Evolutionary conservation across 2,888 invertebrate species (phyloP).

Genomic region (Spisula solida): DNA sequence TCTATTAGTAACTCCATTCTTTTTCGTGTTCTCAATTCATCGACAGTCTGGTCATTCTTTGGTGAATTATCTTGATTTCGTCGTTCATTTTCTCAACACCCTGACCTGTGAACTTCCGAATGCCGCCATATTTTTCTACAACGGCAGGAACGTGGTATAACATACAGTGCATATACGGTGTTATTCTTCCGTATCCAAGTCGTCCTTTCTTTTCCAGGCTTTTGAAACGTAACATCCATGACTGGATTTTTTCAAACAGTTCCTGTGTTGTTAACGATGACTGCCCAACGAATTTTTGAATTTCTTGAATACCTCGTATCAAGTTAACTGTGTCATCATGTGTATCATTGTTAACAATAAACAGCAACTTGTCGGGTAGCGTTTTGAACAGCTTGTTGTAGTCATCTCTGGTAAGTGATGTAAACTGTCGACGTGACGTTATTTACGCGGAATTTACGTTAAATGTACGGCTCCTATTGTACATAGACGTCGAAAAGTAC

Average conservation of each 20-base stretch:
- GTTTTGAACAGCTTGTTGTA: background rate
- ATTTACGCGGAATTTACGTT: no score
- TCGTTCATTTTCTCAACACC: slow-evolving; percentile 39
- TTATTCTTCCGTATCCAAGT: background rate
- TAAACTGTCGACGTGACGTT: background rate
- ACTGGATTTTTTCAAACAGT: background rate
- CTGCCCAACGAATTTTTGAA: background rate
- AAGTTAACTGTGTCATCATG: background rate
- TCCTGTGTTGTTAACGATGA: background rate
- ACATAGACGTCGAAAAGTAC: no score
- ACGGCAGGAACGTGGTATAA: slow-evolving; percentile 26
- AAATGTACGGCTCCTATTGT: no score
- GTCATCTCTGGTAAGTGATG: background rate
- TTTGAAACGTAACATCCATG: slow-evolving; percentile 15
- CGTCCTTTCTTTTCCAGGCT: background rate
- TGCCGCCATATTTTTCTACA: background rate
- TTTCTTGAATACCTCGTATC: background rate
- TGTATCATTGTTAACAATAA: background rate
- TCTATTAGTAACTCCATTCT: no score
- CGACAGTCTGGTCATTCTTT: slow-evolving; percentile 26
- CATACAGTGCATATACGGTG: slow-evolving; percentile 25
- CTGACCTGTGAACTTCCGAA: slow-evolving; percentile 5
- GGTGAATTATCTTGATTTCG: slow-evolving; percentile 7
- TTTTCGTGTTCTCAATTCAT: background rate
- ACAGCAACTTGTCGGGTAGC: background rate